phyloP scores from a whole-genome alignment of 2,113 vertebrate species.

The Nothocercus nigrocapillus region DNA sequence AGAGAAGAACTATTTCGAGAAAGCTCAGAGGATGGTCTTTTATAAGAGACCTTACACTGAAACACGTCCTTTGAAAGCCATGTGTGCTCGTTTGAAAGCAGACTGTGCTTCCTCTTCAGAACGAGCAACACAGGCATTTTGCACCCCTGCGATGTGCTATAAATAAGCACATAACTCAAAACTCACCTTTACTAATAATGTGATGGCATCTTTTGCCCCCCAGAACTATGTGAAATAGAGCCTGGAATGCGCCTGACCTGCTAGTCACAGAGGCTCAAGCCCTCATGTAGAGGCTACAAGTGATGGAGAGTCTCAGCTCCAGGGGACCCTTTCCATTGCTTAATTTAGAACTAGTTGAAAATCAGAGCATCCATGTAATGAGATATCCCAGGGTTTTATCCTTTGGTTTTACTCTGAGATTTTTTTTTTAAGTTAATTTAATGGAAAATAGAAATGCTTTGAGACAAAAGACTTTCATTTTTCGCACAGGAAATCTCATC shows the following conservation, averaged over 20 bases:
- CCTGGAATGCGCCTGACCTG: not conserved
- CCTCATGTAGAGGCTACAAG: not conserved
- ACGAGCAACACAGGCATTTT: not conserved
- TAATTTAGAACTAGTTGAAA: not conserved
- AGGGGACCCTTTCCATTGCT: not conserved
- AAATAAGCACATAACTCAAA: not conserved
- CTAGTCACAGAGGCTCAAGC: not conserved
- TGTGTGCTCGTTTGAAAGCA: accelerated
- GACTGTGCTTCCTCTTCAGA: not conserved
- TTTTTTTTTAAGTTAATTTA: not conserved
- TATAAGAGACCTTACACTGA: not conserved
- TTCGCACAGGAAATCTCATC: not conserved
- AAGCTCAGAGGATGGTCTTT: not conserved
- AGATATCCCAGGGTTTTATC: not conserved
- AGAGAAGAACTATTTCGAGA: not conserved
- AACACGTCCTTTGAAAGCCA: not conserved
- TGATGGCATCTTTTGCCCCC: not conserved
- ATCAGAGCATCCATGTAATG: not conserved
- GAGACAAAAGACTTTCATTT: conserved; percentile 22
- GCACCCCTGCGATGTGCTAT: too few relatives aligned
- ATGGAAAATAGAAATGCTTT: not conserved
- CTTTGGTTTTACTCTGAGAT: not conserved
- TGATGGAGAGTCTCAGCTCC: not conserved
- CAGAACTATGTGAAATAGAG: not conserved
- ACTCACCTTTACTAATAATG: not conserved